These are phyloP conservation scores for Rhinoderma darwinii DNA, from an alignment of 2,113 vertebrate genomes.

Conservation along the genomic window DNA sequence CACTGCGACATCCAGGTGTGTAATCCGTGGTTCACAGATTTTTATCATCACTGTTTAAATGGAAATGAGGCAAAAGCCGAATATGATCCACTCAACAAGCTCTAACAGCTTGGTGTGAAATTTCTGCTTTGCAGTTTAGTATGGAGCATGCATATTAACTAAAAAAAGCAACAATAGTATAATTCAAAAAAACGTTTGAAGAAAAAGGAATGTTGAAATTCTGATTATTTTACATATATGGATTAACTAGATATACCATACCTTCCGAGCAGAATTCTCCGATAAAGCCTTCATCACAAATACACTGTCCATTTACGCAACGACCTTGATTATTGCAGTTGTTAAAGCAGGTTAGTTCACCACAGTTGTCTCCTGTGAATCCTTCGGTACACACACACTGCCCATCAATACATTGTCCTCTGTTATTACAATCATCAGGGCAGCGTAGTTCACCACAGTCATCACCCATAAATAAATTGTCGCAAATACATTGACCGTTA, in stretches of 20 bases:
- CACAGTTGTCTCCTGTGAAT: constrained; percentile 90
- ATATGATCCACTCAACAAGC: constrained; percentile 10
- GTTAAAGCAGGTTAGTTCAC: constrained; percentile 26
- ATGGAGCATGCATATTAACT: not conserved
- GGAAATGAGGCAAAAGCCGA: constrained; percentile 8
- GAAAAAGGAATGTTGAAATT: not conserved
- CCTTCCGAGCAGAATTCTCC: constrained; percentile 82
- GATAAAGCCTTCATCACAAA: constrained; percentile 82
- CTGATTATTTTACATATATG: not conserved
- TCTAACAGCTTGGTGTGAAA: not conserved
- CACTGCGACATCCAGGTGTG: not conserved
- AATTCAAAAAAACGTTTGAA: not conserved
- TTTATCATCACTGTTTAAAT: constrained; percentile 20
- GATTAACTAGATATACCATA: not conserved
- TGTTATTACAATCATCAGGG: constrained; percentile 78
- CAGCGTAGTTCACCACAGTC: constrained; percentile 81
- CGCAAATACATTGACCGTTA: constrained; percentile 83
- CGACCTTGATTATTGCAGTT: constrained; percentile 42
- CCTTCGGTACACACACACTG: constrained; percentile 72
- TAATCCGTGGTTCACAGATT: constrained; percentile 1
- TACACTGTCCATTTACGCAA: constrained; percentile 38
- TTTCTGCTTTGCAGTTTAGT: constrained; percentile 2
- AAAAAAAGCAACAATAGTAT: not conserved
- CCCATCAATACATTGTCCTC: constrained; percentile 61
- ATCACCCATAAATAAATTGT: constrained; percentile 77